phyloP scores from a whole-genome alignment of 2,113 vertebrate genomes.

The Lepisosteus osseus region DNA sequence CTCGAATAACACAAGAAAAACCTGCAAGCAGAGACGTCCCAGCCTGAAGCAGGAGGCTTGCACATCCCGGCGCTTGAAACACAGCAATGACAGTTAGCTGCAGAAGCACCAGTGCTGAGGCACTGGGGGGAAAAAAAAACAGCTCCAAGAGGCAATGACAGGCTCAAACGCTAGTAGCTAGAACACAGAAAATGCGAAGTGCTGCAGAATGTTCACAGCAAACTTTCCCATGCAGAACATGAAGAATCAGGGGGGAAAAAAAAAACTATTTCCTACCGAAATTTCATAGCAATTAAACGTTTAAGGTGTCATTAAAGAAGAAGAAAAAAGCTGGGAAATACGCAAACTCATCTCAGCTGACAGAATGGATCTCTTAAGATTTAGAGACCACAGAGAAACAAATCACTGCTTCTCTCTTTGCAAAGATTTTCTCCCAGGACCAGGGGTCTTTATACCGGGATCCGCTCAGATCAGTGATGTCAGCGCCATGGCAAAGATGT shows the following conservation, averaged over 20 bases:
- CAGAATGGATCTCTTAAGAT: background rate
- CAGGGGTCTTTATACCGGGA: slow-evolving; percentile 27
- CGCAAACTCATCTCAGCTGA: no score
- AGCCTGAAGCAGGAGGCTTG: no score
- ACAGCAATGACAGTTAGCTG: no score
- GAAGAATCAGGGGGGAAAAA: no score
- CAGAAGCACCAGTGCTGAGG: background rate
- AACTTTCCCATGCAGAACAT: no score
- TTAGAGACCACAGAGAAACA: slow-evolving; percentile 14
- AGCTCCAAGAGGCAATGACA: background rate
- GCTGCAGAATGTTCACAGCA: background rate
- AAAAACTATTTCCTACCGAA: background rate
- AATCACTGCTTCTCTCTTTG: slow-evolving; percentile 26
- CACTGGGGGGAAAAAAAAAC: background rate
- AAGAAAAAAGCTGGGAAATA: no score
- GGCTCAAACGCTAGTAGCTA: background rate
- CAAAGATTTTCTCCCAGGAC: slow-evolving; percentile 19
- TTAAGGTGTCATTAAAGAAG: no score
- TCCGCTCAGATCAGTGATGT: slow-evolving; percentile 40
- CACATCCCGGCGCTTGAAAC: no score
- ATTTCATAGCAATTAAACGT: background rate
- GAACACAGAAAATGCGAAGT: background rate
- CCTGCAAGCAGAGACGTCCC: no score
- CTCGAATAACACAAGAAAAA: no score
- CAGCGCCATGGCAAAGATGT: slow-evolving; percentile 27